Evolutionary conservation across 2,113 vertebrate species (phyloP).

Genomic region (Leucopsar rothschildi): DNA sequence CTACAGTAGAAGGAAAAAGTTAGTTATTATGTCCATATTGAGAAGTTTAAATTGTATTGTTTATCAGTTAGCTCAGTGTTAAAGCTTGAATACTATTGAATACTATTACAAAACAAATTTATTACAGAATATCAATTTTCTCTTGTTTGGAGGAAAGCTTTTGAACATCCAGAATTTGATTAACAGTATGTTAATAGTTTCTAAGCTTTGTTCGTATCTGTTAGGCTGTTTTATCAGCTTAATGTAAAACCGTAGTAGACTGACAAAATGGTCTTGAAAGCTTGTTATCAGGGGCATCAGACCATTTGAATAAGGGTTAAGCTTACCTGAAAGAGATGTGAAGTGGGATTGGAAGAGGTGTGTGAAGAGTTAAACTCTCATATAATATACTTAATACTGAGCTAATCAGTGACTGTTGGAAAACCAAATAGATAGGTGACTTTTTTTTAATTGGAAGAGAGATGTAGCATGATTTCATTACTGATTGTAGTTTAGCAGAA

Average conservation of each 20-base stretch:
- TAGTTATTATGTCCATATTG: not conserved
- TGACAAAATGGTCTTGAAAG: not conserved
- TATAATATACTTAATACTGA: not conserved
- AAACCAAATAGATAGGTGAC: not conserved
- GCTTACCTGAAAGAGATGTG: not conserved
- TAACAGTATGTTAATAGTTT: not conserved
- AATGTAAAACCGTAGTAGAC: not conserved
- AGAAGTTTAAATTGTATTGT: not conserved
- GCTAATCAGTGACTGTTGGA: not conserved
- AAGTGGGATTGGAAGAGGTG: not conserved
- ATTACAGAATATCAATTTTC: not conserved
- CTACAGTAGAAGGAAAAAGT: not conserved
- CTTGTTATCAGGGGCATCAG: not conserved
- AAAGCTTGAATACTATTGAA: not conserved
- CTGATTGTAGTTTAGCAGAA: not conserved
- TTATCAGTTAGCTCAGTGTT: not conserved
- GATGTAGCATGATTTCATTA: not conserved
- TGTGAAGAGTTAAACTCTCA: not conserved
- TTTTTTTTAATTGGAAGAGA: not conserved
- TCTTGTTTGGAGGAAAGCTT: not conserved
- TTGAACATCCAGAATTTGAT: not conserved
- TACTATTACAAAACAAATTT: not conserved
- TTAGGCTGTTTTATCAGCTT: not conserved
- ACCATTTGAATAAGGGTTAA: not conserved
- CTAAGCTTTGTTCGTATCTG: not conserved